These are phyloP conservation scores for Lysiphlebus fabarum DNA, from an alignment of 1,140 invertebrate species.

Conservation along the genomic window DNA sequence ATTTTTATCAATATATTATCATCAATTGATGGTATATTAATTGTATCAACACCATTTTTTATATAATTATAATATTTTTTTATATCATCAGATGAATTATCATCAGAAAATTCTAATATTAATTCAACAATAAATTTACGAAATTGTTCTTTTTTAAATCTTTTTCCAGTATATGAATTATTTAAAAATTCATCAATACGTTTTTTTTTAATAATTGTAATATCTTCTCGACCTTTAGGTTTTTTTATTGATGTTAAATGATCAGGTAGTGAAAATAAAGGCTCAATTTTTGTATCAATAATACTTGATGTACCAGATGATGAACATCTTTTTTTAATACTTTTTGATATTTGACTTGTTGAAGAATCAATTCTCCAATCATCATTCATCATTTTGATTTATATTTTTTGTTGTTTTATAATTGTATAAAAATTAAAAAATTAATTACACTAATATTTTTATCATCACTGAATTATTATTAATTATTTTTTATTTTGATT, in stretches of 20 bases:
- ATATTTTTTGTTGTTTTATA: neutral
- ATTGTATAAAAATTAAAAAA: too few species aligned
- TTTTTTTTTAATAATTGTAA: slow-evolving; percentile 9
- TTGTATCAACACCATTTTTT: slow-evolving; percentile 82
- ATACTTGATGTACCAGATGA: slow-evolving; percentile 19
- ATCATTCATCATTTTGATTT: slow-evolving; percentile 1
- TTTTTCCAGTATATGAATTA: slow-evolving; percentile 25
- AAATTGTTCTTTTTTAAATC: slow-evolving; percentile 54
- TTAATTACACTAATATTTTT: too few species aligned
- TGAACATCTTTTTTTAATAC: slow-evolving; percentile 5
- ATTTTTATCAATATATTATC: slow-evolving; percentile 60
- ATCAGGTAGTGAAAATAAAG: slow-evolving; percentile 31
- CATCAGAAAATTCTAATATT: slow-evolving; percentile 57
- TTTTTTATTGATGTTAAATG: slow-evolving; percentile 26
- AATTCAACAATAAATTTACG: slow-evolving; percentile 73
- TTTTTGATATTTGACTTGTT: slow-evolving; percentile 14
- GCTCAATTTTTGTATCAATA: slow-evolving; percentile 28
- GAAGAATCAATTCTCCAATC: slow-evolving; percentile 11
- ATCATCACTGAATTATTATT: too few species aligned
- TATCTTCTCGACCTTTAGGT: slow-evolving; percentile 22
- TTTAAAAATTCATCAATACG: slow-evolving; percentile 25
- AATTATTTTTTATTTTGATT: too few species aligned
- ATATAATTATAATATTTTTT: slow-evolving; percentile 87
- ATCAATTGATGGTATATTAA: slow-evolving; percentile 76
- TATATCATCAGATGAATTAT: slow-evolving; percentile 62